A percentile compares a stretch with the other conserved stretches of the same genome.
Evolutionary conservation across 2,797 vertebrate species (phyloP).

Genomic region (Clarias pachynema): DNA sequence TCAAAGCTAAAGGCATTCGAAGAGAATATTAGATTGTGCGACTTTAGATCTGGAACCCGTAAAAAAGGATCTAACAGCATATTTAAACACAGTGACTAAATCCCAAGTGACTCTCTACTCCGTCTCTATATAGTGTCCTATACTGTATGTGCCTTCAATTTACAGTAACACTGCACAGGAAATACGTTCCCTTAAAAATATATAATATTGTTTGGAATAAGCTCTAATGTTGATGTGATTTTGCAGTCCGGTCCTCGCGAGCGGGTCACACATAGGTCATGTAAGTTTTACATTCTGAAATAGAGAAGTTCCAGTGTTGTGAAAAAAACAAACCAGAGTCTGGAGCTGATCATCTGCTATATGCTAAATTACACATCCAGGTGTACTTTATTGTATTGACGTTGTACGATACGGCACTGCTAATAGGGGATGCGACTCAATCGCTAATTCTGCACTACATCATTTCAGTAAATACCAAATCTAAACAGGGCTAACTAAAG

Average conservation of each 20-base stretch:
- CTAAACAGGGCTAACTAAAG: neutral
- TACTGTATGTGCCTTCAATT: neutral
- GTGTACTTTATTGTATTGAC: no score
- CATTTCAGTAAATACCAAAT: neutral
- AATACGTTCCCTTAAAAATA: neutral
- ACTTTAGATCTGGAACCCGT: no score
- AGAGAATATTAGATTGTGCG: no score
- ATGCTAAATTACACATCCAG: neutral
- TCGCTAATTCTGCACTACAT: neutral
- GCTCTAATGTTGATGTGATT: neutral
- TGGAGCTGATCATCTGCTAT: neutral
- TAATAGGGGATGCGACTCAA: neutral
- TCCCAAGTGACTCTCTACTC: neutral
- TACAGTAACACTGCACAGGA: neutral
- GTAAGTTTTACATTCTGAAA: neutral
- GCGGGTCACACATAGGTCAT: neutral
- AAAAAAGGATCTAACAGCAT: neutral
- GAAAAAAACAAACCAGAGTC: neutral
- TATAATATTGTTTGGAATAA: neutral
- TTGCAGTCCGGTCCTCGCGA: neutral
- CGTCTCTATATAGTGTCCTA: neutral
- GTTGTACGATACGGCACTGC: neutral
- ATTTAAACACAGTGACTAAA: neutral
- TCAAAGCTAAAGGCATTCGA: no score
- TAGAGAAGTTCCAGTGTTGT: neutral